Evolutionary conservation across 2,888 invertebrate genomes (phyloP).

Genomic region (Sturmia bella): DNA sequence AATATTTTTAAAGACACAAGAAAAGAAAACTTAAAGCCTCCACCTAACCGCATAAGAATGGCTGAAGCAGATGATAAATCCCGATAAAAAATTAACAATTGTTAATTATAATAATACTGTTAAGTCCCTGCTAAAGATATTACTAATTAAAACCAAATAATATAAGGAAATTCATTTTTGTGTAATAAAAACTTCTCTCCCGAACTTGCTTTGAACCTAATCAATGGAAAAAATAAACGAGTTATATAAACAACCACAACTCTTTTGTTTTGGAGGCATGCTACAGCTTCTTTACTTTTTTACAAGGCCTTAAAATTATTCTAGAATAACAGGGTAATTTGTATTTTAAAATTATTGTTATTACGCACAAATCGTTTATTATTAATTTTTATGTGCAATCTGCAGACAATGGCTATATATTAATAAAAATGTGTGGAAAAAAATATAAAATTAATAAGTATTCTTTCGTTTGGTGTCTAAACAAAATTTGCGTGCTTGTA

Average conservation of each 20-base stretch:
- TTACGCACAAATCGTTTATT: slow-evolving; percentile 79
- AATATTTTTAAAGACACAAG: too few relatives aligned
- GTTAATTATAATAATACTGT: slow-evolving; percentile 7
- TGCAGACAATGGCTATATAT: slow-evolving; percentile 60
- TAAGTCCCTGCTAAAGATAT: slow-evolving; percentile 1
- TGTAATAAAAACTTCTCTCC: slow-evolving; percentile 8
- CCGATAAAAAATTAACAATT: too few relatives aligned
- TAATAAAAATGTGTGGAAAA: slow-evolving; percentile 41
- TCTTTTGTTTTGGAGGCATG: slow-evolving; percentile 12
- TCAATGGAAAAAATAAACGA: not conserved
- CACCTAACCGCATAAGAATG: too few relatives aligned
- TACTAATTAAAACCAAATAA: slow-evolving; percentile 7
- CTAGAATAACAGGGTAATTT: slow-evolving; percentile 50
- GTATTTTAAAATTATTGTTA: slow-evolving; percentile 77
- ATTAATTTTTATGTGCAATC: slow-evolving; percentile 79
- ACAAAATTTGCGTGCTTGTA: slow-evolving; percentile 43
- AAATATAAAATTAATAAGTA: slow-evolving; percentile 44
- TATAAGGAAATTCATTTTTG: slow-evolving; percentile 25
- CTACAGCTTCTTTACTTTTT: slow-evolving; percentile 40
- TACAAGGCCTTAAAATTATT: not conserved
- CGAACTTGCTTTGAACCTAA: slow-evolving; percentile 10
- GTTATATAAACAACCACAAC: slow-evolving; percentile 11
- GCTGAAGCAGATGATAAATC: too few relatives aligned
- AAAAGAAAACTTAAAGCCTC: too few relatives aligned
- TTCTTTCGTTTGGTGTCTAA: slow-evolving; percentile 32